Conservation (phyloP, 2,888 invertebrate genomes). For the Plebejus anna region DNA sequence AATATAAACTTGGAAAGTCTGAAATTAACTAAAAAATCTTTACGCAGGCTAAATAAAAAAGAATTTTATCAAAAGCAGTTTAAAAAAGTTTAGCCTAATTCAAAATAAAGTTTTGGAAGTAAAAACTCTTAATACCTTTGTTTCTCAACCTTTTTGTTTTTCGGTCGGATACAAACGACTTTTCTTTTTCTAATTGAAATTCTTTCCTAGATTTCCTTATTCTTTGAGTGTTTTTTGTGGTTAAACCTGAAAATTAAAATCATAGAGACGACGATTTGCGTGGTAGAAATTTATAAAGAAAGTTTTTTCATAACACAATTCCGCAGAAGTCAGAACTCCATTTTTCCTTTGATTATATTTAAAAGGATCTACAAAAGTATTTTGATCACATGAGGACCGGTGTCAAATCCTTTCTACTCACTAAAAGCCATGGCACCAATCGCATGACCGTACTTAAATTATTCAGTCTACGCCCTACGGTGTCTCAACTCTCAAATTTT, state of each 20-base stretch:
- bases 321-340: too few relatives aligned
- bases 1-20: not conserved
- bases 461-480: slow-evolving; percentile 1
- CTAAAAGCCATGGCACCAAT: slow-evolving; percentile 1
- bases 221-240: not conserved
- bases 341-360: not conserved
- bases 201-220: not conserved
- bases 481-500: slow-evolving; percentile 7
- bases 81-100: not conserved
- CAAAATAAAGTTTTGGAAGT: slow-evolving; percentile 4
- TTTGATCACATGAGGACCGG: not conserved
- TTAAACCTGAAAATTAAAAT: not conserved
- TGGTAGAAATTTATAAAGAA: not conserved
- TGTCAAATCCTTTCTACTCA: not conserved
- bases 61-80: slow-evolving; percentile 13
- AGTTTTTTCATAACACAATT: not conserved
- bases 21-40: not conserved
- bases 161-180: slow-evolving; percentile 19
- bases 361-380: not conserved
- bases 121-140: slow-evolving; percentile 16
- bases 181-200: slow-evolving; percentile 17
- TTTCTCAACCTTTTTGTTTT: slow-evolving; percentile 18
- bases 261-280: not conserved
- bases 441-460: not conserved
- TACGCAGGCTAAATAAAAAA: not conserved